Evolutionary conservation across 2,113 vertebrate genomes (phyloP).

Genomic region (Collichthys lucidus): DNA sequence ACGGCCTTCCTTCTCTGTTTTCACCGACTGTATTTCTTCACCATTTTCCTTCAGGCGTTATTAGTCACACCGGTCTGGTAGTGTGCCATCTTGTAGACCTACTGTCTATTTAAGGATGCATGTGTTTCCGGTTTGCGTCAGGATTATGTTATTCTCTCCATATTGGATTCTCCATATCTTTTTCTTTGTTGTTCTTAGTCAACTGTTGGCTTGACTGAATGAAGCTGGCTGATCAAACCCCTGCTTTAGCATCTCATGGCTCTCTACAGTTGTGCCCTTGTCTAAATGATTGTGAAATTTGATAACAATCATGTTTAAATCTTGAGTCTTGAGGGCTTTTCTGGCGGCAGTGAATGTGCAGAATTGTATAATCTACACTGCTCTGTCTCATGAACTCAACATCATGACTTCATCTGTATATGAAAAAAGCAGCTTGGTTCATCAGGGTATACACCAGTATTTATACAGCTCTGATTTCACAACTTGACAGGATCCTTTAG

Average conservation of each 20-base stretch:
- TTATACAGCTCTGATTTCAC: neutral
- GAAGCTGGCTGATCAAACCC: conserved; percentile 1
- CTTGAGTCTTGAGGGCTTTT: neutral
- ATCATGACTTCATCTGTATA: neutral
- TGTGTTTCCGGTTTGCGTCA: conserved; percentile 24
- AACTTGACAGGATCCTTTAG: conserved; percentile 18
- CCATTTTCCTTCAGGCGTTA: conserved; percentile 19
- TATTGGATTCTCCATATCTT: neutral
- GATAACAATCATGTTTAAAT: neutral
- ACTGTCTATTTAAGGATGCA: conserved; percentile 39
- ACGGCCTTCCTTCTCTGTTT: neutral
- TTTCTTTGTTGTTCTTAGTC: neutral
- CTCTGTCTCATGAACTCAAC: neutral
- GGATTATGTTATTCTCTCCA: conserved; percentile 7
- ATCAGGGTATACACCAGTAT: conserved; percentile 4
- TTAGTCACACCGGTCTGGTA: conserved; percentile 52
- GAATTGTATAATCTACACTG: neutral
- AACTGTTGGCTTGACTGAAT: conserved; percentile 7
- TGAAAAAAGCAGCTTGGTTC: neutral
- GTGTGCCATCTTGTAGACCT: conserved; percentile 18
- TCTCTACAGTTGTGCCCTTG: neutral
- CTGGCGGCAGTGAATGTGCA: neutral
- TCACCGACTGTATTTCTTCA: conserved; percentile 31
- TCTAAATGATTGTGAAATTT: neutral
- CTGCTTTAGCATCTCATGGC: conserved; percentile 1